A percentile compares a stretch with the other conserved stretches of the same genome.
phyloP scores from a whole-genome alignment of 2,888 invertebrate genomes.

The Philereme transversata region DNA sequence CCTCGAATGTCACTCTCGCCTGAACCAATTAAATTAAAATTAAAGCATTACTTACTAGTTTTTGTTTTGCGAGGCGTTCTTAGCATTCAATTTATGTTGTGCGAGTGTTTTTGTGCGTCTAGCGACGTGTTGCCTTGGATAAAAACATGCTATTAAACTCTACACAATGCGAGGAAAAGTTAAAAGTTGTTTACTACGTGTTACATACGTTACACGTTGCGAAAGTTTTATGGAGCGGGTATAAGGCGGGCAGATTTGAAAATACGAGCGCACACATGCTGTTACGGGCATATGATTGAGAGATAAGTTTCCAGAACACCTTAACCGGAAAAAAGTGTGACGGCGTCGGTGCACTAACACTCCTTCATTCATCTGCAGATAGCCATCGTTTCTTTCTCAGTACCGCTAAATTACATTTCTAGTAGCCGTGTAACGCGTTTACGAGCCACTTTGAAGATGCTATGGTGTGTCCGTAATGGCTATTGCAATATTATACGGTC shows the following conservation, averaged over 20 bases:
- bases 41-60: slow-evolving; percentile 56
- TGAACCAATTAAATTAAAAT: slow-evolving; percentile 72
- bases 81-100: slow-evolving; percentile 5
- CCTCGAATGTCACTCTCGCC: slow-evolving; percentile 79
- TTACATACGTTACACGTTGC: slow-evolving; percentile 47
- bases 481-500: slow-evolving; percentile 80
- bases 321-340: slow-evolving; percentile 74
- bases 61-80: slow-evolving; percentile 3
- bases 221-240: slow-evolving; percentile 62
- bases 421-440: slow-evolving; percentile 80
- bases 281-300: slow-evolving; percentile 59
- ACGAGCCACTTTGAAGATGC: slow-evolving; percentile 80
- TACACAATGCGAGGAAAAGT: slow-evolving; percentile 13
- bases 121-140: slow-evolving; percentile 1
- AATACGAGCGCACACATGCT: slow-evolving; percentile 57
- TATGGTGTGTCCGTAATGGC: slow-evolving; percentile 77
- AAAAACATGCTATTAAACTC: background rate
- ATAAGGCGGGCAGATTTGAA: slow-evolving; percentile 58
- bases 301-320: slow-evolving; percentile 77
- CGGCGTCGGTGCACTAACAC: slow-evolving; percentile 66
- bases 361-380: slow-evolving; percentile 75
- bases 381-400: slow-evolving; percentile 76
- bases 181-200: slow-evolving; percentile 12
- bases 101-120: background rate
- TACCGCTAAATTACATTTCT: slow-evolving; percentile 82